phyloP scores from a whole-genome alignment of 2,888 invertebrate genomes.

The Drosophila antonietae region DNA sequence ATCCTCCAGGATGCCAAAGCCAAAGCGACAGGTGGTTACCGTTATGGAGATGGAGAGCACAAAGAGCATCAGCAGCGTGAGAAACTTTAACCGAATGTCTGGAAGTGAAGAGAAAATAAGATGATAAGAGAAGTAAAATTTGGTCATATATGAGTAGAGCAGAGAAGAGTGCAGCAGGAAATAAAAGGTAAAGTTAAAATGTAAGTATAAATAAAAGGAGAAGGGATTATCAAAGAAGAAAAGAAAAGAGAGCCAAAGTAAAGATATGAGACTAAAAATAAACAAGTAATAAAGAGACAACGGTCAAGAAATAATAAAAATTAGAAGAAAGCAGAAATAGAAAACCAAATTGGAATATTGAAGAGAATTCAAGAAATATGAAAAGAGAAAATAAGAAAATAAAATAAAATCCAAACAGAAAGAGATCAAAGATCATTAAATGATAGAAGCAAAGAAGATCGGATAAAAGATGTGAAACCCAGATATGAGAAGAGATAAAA shows the following conservation, averaged over 20 bases:
- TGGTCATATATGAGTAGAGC: neutral
- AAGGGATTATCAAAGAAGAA: neutral
- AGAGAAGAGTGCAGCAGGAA: neutral
- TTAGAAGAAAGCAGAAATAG: neutral
- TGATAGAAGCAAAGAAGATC: neutral
- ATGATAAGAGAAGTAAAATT: too few relatives aligned
- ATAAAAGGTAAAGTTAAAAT: neutral
- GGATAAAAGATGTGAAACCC: neutral
- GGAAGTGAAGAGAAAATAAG: neutral
- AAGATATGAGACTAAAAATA: neutral
- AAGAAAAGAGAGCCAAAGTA: too few relatives aligned
- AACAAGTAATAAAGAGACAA: neutral
- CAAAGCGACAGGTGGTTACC: conserved; percentile 93
- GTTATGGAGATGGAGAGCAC: conserved; percentile 90
- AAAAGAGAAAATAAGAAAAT: neutral
- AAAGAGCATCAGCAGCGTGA: conserved; percentile 93
- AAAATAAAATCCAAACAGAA: neutral
- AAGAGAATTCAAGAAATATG: neutral
- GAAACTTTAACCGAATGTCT: conserved; percentile 96
- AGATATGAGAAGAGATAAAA: neutral
- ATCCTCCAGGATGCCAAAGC: conserved; percentile 95
- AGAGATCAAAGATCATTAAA: neutral
- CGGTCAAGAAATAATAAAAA: neutral
- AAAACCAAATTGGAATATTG: neutral
- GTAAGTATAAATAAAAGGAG: neutral